These are phyloP conservation scores for Hydraecia micacea DNA, from an alignment of 2,888 invertebrate genomes.

Conservation along the genomic window DNA sequence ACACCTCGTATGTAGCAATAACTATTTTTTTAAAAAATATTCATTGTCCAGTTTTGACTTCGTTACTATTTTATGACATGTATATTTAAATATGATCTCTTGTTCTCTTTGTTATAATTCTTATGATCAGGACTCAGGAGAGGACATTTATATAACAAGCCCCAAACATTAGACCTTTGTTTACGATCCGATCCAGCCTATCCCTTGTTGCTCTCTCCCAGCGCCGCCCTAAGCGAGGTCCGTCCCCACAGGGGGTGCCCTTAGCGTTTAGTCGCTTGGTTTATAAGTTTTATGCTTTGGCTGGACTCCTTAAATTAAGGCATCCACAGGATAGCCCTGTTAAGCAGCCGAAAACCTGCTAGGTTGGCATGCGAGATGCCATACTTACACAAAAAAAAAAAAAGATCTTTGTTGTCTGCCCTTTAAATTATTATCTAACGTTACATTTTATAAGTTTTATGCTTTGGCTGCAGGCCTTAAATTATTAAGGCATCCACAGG, in stretches of 20 bases:
- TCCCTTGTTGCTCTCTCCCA: background rate
- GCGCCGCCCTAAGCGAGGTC: background rate
- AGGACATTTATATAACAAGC: background rate
- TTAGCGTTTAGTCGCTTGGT: background rate
- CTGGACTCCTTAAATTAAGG: background rate
- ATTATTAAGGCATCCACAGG: background rate
- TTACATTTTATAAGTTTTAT: background rate
- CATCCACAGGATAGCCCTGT: background rate
- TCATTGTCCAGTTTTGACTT: background rate
- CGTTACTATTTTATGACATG: background rate
- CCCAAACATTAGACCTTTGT: background rate
- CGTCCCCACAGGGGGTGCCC: background rate
- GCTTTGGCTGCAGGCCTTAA: background rate
- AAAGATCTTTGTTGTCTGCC: slow-evolving; percentile 28
- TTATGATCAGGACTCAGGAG: background rate
- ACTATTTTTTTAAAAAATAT: background rate
- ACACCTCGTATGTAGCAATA: too few relatives aligned
- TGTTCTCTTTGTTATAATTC: background rate
- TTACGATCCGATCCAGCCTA: background rate
- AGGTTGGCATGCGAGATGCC: background rate
- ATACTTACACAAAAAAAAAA: background rate
- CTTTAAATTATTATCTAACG: too few relatives aligned
- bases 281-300: background rate
- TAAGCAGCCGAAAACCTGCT: background rate
- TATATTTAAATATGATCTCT: background rate